phyloP scores from a whole-genome alignment of 2,113 vertebrate species.

The Bos indicus region DNA sequence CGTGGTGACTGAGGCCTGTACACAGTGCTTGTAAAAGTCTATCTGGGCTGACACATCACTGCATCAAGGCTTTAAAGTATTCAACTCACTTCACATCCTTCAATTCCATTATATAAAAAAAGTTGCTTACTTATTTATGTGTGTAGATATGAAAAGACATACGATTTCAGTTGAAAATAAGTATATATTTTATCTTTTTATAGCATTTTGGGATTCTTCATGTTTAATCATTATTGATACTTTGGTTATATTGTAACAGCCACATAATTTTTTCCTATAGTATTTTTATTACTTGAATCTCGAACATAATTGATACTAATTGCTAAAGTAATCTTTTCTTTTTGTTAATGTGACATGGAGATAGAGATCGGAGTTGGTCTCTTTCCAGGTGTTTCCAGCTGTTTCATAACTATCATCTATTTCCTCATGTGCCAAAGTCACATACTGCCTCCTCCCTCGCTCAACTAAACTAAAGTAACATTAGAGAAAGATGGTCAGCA shows the following conservation, averaged over 20 bases:
- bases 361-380: neutral
- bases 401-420: neutral
- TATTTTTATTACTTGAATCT: neutral
- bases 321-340: conserved; percentile 4
- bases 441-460: neutral
- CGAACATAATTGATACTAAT: neutral
- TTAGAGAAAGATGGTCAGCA: neutral
- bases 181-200: neutral
- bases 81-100: neutral
- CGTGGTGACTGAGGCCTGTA: neutral
- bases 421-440: neutral
- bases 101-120: neutral
- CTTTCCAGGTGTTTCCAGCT: neutral
- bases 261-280: neutral
- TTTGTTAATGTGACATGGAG: neutral
- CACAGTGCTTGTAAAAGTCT: neutral
- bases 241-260: neutral
- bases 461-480: neutral
- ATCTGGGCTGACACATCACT: neutral
- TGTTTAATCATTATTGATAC: neutral
- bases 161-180: neutral
- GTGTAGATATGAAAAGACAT: neutral
- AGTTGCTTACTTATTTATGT: neutral
- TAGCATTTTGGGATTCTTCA: neutral
- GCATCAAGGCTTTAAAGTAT: neutral